Base-by-base conservation (phyloP, 2,113 vertebrate genomes). In the Alligator mississippiensis region DNA sequence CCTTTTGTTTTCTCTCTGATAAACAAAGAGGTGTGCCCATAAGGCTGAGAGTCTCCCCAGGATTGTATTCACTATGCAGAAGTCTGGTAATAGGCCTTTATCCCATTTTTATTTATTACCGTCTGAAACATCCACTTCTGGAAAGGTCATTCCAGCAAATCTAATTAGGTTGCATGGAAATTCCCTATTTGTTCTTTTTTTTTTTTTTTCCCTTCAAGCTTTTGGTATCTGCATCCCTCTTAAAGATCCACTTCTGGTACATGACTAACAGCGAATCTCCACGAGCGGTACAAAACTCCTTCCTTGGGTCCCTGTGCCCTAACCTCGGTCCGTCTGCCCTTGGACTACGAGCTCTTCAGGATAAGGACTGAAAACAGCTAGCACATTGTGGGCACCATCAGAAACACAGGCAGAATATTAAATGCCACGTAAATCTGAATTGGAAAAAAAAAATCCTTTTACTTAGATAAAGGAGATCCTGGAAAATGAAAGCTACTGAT, bases 401-500 rank as follows among this genome's bases (percentile, higher is more conserved):
- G 54, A 22, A 60, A 86, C 84, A 78, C n/a, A 57, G 34, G 34
- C 77, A 84, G 62, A 80, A 94, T 92, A 47, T 47, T 30, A 81
- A 14, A 8, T 22, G 5, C 18, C 38, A 72, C 14, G 1, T 54
- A 82, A 70, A 10, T 72, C 18, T 30, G 83, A 89, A 90, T 63
- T 63, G 34, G 18, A 92, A 81, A 2, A 13, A 59, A 86, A 78
- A 9, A 9, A 57, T 54, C 30, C 27, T 82, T 94, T 38, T 22
- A 10, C 9, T 47, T 57, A 8, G 17, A 61, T n/a, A 72, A 79
- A 91, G 54, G 30, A 82, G 30, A 76, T n/a, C 27, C 75, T 54
- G n/a, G 14, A 61, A 76, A 86, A 84, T 24, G 19, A 84, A 75
- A 72, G 4, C 16, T 63, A 70, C 13, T 25, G 6, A 70, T 66